phyloP scores from a whole-genome alignment of 2,797 vertebrate genomes.

The Mormyrops attenuatus region DNA sequence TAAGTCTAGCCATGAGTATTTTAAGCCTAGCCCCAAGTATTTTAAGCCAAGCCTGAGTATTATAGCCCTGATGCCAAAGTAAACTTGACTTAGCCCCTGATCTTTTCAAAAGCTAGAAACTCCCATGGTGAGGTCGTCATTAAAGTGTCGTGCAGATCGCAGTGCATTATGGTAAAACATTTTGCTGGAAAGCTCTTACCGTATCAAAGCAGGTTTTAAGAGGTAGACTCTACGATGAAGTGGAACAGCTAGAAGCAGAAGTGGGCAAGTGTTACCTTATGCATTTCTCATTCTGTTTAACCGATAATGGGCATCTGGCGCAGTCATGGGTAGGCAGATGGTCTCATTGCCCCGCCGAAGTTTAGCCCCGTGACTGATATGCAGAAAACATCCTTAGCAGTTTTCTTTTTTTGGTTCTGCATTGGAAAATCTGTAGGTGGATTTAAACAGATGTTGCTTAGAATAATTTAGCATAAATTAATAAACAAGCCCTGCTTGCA shows the following conservation, averaged over 20 bases:
- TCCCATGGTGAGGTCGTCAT: background rate
- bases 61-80: background rate
- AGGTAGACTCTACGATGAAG: background rate
- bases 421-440: constrained; percentile 7
- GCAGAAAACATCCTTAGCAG: background rate
- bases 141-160: background rate
- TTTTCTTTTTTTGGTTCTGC: background rate
- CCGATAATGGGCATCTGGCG: background rate
- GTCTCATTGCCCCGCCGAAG: background rate
- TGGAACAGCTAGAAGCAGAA: background rate
- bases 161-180: background rate
- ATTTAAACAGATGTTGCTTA: constrained; percentile 12
- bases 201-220: background rate
- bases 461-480: constrained; percentile 18
- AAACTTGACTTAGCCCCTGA: background rate
- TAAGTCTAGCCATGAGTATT: too few relatives aligned
- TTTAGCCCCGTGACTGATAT: constrained; percentile 11
- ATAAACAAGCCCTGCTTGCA: background rate
- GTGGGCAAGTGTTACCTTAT: background rate
- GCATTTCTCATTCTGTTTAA: background rate
- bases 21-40: background rate
- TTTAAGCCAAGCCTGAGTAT: background rate
- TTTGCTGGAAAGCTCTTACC: background rate
- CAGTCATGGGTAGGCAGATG: background rate
- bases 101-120: background rate